Conservation (phyloP, 1,140 invertebrate species). For the Musca vetustissima region DNA sequence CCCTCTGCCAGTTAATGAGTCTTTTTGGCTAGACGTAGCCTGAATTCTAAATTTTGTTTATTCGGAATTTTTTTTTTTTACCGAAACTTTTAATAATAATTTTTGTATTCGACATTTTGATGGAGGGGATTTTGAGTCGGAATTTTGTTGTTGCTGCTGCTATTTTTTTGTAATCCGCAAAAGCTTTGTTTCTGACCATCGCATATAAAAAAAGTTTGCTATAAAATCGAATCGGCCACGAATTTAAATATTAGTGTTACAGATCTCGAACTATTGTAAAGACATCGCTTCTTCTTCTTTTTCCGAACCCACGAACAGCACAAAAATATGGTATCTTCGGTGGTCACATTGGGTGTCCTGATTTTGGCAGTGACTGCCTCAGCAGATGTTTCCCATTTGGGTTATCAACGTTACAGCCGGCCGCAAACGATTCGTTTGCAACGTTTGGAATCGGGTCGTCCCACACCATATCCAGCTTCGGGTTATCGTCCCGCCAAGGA, state of each 20-base stretch:
- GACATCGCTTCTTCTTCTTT: too few relatives aligned
- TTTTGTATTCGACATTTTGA: too few relatives aligned
- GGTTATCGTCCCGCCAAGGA: constrained; percentile 32
- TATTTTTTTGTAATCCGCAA: too few relatives aligned
- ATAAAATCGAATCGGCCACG: neutral
- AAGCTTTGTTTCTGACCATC: neutral
- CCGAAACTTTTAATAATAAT: too few relatives aligned
- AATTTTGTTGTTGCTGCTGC: too few relatives aligned
- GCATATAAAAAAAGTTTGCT: constrained; percentile 2
- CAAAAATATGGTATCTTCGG: too few relatives aligned
- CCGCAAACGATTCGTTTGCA: constrained; percentile 26
- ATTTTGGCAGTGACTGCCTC: neutral
- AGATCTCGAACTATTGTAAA: neutral
- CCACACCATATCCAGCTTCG: constrained; percentile 28
- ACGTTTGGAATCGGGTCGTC: constrained; percentile 13
- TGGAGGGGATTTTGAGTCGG: too few relatives aligned
- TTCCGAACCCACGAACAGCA: too few relatives aligned
- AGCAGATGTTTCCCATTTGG: constrained; percentile 28
- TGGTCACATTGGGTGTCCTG: neutral
- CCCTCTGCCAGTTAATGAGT: too few relatives aligned
- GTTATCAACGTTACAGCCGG: constrained; percentile 22
- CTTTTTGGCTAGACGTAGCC: neutral
- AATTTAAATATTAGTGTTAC: constrained; percentile 13
- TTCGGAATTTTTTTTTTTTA: too few relatives aligned
- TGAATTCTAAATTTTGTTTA: constrained; percentile 8